Percentiles rank a stretch among this genome's conserved stretches.
phyloP scores from a whole-genome alignment of 2,888 invertebrate genomes.

The Diaperis boleti region DNA sequence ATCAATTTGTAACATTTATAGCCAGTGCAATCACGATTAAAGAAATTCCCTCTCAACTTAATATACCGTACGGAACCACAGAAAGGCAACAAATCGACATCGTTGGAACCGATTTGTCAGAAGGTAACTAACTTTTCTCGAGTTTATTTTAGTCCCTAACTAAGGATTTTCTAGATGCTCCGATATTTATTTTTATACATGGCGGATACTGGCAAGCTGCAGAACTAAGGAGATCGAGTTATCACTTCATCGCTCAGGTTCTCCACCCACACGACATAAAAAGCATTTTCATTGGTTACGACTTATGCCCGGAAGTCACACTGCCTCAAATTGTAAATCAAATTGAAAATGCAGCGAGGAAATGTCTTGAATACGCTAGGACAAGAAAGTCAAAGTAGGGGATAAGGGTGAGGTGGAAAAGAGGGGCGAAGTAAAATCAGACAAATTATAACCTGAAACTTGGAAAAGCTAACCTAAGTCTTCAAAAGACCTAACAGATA shows the following conservation, averaged over 20 bases:
- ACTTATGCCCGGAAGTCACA: slow-evolving; percentile 79
- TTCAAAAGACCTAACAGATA: too few relatives aligned
- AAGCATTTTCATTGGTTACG: slow-evolving; percentile 83
- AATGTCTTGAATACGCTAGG: slow-evolving; percentile 75
- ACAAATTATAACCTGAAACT: too few relatives aligned
- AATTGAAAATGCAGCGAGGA: slow-evolving; percentile 72
- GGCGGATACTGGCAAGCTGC: slow-evolving; percentile 89
- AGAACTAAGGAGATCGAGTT: slow-evolving; percentile 47
- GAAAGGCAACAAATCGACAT: slow-evolving; percentile 76
- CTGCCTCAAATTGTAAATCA: slow-evolving; percentile 74
- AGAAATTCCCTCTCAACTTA: slow-evolving; percentile 69
- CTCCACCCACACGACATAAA: slow-evolving; percentile 76
- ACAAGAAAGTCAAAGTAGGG: slow-evolving; percentile 70
- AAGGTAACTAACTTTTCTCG: slow-evolving; percentile 65
- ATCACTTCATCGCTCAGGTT: slow-evolving; percentile 50
- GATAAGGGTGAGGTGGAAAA: neutral
- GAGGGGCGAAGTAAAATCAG: too few relatives aligned
- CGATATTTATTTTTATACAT: slow-evolving; percentile 85
- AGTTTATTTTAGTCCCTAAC: slow-evolving; percentile 62
- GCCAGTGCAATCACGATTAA: slow-evolving; percentile 59
- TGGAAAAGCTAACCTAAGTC: too few relatives aligned
- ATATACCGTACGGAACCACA: slow-evolving; percentile 75
- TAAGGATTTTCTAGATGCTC: slow-evolving; percentile 75
- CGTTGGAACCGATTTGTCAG: slow-evolving; percentile 74
- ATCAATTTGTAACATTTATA: slow-evolving; percentile 49